Conservation (phyloP, 1,140 invertebrate species). For the Calephelis nemesis region DNA sequence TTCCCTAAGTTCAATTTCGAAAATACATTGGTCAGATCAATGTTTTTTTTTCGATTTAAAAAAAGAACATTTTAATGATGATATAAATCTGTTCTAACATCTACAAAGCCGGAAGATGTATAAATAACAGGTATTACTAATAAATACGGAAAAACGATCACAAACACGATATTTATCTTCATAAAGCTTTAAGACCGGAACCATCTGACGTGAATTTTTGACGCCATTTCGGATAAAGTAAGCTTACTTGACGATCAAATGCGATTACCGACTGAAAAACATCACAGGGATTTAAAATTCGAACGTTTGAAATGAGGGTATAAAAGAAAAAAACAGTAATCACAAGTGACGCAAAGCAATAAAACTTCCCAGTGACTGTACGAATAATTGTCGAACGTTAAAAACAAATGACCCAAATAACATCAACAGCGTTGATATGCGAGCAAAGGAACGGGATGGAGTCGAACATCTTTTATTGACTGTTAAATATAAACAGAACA, state of each 20-base stretch:
- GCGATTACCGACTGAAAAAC: not conserved
- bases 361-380: conserved; percentile 45
- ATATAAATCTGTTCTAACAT: too few species aligned
- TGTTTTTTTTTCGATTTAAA: too few species aligned
- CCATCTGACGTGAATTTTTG: not conserved
- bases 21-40: too few species aligned
- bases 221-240: not conserved
- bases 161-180: not conserved
- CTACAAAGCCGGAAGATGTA: too few species aligned
- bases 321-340: conserved; percentile 19
- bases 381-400: conserved; percentile 49
- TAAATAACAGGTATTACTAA: too few species aligned
- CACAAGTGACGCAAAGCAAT: conserved; percentile 32
- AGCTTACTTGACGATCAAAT: not conserved
- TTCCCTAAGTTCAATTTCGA: too few species aligned
- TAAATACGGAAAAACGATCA: too few species aligned
- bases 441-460: conserved; percentile 25
- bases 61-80: too few species aligned
- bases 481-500: conserved; percentile 15
- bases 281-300: conserved; percentile 7
- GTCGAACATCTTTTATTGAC: conserved; percentile 21
- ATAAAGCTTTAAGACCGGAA: not conserved
- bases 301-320: conserved; percentile 17
- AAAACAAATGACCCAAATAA: conserved; percentile 56
- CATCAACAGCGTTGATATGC: conserved; percentile 30